A percentile compares a stretch with the other conserved stretches of the same genome.
phyloP scores from a whole-genome alignment of 1,140 invertebrate species.

The Metopolophium dirhodum region DNA sequence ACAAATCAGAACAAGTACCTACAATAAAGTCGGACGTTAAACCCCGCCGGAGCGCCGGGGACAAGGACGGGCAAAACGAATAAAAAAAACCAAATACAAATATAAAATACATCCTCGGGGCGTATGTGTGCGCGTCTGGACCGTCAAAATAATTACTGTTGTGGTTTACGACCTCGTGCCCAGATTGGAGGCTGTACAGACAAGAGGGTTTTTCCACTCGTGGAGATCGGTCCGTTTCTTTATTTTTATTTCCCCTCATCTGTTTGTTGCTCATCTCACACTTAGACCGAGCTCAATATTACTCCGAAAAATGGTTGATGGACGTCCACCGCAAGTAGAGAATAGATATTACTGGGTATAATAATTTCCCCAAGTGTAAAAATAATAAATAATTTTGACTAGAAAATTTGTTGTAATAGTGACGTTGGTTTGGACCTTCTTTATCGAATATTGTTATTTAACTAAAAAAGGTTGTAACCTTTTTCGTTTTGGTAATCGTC shows the following conservation, averaged over 20 bases:
- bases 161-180: slow-evolving; percentile 35
- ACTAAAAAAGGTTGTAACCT: neutral
- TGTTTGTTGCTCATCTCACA: neutral
- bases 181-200: neutral
- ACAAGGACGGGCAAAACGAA: neutral
- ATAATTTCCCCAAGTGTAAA: too few species aligned
- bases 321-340: neutral
- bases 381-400: neutral
- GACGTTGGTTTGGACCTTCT: neutral
- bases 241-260: neutral
- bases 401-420: neutral
- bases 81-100: neutral
- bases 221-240: neutral
- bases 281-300: too few species aligned
- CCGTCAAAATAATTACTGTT: slow-evolving; percentile 48
- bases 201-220: neutral
- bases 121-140: slow-evolving; percentile 7
- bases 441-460: neutral
- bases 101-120: slow-evolving; percentile 30
- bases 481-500: neutral
- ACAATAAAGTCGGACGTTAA: slow-evolving; percentile 27
- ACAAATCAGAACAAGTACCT: slow-evolving; percentile 29
- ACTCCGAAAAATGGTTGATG: neutral
- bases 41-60: neutral
- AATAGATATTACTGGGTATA: neutral